These are phyloP conservation scores for Microctenopoma stevenorrisi DNA, from an alignment of 2,797 vertebrate species.

Conservation along the genomic window DNA sequence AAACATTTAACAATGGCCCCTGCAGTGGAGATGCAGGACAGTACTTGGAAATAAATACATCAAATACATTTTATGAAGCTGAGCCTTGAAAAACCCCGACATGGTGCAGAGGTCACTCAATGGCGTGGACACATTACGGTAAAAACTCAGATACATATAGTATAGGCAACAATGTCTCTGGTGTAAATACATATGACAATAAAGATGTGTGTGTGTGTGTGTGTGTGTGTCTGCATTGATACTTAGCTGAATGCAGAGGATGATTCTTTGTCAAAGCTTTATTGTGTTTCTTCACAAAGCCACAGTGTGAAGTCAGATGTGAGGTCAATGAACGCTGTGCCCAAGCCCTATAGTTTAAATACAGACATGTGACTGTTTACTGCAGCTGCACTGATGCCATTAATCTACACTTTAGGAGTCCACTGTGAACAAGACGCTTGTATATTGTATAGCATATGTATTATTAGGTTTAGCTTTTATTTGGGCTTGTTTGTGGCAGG, in stretches of 20 bases:
- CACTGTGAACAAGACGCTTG: not conserved
- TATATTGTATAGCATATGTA: not conserved
- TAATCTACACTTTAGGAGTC: not conserved
- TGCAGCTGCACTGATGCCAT: conserved; percentile 12
- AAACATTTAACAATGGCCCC: no score
- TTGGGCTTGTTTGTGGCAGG: conserved; percentile 26
- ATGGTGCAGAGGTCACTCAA: conserved; percentile 19
- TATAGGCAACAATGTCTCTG: conserved; percentile 23
- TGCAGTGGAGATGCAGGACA: no score
- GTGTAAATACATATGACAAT: conserved; percentile 35
- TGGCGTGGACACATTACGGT: conserved; percentile 6
- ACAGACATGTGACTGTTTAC: conserved; percentile 9
- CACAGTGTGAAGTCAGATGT: conserved; percentile 29
- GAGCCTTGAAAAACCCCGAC: no score
- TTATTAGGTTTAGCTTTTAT: not conserved
- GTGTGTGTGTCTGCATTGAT: conserved; percentile 17
- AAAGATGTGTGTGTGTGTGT: not conserved
- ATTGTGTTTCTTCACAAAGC: conserved; percentile 45
- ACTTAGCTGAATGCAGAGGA: conserved; percentile 2
- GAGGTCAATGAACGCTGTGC: conserved; percentile 35
- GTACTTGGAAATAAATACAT: no score
- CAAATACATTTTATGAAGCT: no score
- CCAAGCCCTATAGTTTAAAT: not conserved
- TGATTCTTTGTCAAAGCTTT: conserved; percentile 6
- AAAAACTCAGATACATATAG: not conserved